Evolutionary conservation across 2,113 vertebrate genomes (phyloP).

Genomic region (Gadus chalcogrammus): DNA sequence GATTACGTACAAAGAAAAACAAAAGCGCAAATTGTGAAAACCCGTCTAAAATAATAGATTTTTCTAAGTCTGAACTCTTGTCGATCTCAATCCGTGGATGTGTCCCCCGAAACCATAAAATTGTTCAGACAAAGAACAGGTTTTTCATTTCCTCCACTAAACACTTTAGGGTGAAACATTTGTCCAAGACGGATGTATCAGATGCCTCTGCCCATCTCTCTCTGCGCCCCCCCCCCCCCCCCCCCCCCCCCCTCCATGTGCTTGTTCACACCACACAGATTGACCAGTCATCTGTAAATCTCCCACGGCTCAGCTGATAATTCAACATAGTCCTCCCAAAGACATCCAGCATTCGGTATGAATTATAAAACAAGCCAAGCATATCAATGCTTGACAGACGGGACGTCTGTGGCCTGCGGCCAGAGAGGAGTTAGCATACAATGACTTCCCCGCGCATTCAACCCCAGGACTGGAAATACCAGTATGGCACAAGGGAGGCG

Average conservation of each 20-base stretch:
- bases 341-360: conserved; percentile 63
- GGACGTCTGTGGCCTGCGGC: conserved; percentile 63
- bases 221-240: not conserved
- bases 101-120: conserved; percentile 35
- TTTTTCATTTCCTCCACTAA: not conserved
- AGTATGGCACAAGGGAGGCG: conserved; percentile 60
- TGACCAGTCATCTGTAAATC: conserved; percentile 67
- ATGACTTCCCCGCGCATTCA: conserved; percentile 49
- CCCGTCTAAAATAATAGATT: too few species aligned
- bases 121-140: conserved; percentile 46
- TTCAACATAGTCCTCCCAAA: conserved; percentile 57
- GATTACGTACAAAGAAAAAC: too few species aligned
- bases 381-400: conserved; percentile 68
- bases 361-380: conserved; percentile 67
- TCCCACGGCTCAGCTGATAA: conserved; percentile 65
- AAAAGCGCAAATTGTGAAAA: too few species aligned
- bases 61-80: too few species aligned
- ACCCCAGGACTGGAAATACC: conserved; percentile 65
- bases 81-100: conserved; percentile 21
- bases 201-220: conserved; percentile 4
- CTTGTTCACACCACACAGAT: conserved; percentile 57
- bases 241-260: conserved; percentile 8
- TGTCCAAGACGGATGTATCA: not conserved
- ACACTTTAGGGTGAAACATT: not conserved
- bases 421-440: conserved; percentile 62